Conservation (phyloP, 2,797 vertebrate species). For the Cirrhinus molitorella region DNA sequence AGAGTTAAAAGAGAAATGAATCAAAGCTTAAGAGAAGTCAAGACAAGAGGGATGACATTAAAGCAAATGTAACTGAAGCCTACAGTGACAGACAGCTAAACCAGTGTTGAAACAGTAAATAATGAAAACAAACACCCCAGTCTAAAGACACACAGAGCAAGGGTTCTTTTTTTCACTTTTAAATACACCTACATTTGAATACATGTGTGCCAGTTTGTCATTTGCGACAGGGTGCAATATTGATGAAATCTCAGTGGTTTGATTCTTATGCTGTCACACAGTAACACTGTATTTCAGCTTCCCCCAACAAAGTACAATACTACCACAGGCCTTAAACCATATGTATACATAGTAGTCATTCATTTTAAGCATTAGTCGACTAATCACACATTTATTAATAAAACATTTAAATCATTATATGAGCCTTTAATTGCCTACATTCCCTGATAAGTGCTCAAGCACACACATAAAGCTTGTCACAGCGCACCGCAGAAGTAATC, state of each 20-base stretch:
- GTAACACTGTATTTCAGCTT: neutral
- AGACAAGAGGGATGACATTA: conserved; percentile 26
- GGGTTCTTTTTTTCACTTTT: neutral
- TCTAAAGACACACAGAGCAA: neutral
- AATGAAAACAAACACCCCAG: conserved; percentile 22
- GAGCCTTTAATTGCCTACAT: too few relatives aligned
- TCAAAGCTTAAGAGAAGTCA: conserved; percentile 16
- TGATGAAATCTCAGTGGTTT: conserved; percentile 40
- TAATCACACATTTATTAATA: too few relatives aligned
- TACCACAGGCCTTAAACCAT: conserved; percentile 33
- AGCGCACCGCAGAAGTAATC: too few relatives aligned
- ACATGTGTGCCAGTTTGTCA: conserved; percentile 11
- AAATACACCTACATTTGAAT: neutral
- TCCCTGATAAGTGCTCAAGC: too few relatives aligned
- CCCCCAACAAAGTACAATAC: neutral
- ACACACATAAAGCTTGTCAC: too few relatives aligned
- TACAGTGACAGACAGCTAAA: conserved; percentile 27
- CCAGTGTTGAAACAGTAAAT: conserved; percentile 15
- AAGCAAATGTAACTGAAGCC: conserved; percentile 15
- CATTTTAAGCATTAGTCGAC: too few relatives aligned
- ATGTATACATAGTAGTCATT: neutral
- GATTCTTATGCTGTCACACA: conserved; percentile 18
- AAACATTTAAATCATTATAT: too few relatives aligned
- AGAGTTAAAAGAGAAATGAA: conserved; percentile 33
- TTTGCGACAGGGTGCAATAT: conserved; percentile 36